Evolutionary conservation across 2,888 invertebrate genomes (phyloP).

Genomic region (Notocelia uddmanniana): DNA sequence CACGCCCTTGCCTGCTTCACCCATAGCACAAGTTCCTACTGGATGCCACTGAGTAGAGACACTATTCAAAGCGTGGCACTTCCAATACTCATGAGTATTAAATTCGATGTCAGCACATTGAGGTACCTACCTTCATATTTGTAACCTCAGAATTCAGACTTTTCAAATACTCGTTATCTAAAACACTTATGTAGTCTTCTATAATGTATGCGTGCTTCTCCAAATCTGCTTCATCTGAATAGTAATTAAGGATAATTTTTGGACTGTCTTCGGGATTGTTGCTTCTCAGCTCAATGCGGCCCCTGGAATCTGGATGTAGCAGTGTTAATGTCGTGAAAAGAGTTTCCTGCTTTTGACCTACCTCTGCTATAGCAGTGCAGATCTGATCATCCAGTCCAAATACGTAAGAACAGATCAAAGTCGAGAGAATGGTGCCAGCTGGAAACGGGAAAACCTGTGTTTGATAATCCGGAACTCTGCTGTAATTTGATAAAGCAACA

Average conservation of each 20-base stretch:
- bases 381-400: constrained; percentile 49
- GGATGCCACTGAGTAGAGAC: constrained; percentile 47
- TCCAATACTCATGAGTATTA: constrained; percentile 50
- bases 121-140: constrained; percentile 54
- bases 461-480: constrained; percentile 50
- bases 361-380: constrained; percentile 50
- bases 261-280: constrained; percentile 58
- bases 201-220: constrained; percentile 52
- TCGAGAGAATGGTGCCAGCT: constrained; percentile 51
- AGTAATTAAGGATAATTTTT: constrained; percentile 58
- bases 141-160: constrained; percentile 51
- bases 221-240: constrained; percentile 55
- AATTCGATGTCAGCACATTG: constrained; percentile 54
- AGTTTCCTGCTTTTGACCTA: constrained; percentile 41
- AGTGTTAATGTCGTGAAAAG: neutral
- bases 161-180: constrained; percentile 54
- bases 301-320: constrained; percentile 56
- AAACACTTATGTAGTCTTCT: constrained; percentile 52
- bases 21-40: constrained; percentile 53
- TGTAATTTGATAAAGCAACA: neutral
- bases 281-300: constrained; percentile 58
- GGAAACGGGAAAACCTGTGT: constrained; percentile 54
- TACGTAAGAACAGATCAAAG: constrained; percentile 54
- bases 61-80: constrained; percentile 47
- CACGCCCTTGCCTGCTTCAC: constrained; percentile 46